phyloP scores from a whole-genome alignment of 2,113 vertebrate genomes.

The Dasypus novemcinctus region DNA sequence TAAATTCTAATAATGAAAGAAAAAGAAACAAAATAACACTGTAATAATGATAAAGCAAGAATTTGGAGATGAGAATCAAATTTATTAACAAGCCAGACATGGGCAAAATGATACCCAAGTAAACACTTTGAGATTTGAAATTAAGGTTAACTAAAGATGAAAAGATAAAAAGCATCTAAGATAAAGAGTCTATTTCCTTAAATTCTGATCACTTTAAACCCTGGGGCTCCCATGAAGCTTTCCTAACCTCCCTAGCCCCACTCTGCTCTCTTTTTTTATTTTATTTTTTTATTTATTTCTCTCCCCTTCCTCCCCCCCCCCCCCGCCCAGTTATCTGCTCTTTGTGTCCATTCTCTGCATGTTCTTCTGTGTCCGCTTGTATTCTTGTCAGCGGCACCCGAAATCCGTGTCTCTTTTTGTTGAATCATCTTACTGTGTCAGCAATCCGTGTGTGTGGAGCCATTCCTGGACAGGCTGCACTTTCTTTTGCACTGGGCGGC shows the following conservation, averaged over 20 bases:
- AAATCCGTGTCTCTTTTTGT: too few relatives aligned
- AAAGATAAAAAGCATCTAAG: constrained; percentile 39
- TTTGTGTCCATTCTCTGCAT: too few relatives aligned
- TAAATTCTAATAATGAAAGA: constrained; percentile 18
- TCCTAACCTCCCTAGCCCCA: neutral
- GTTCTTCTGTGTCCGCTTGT: too few relatives aligned
- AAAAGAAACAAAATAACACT: neutral
- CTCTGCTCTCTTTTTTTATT: neutral
- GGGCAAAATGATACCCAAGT: constrained; percentile 27
- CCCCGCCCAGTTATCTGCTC: too few relatives aligned
- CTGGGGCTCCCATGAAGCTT: neutral
- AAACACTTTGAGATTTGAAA: neutral
- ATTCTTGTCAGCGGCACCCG: too few relatives aligned
- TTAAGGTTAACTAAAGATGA: constrained; percentile 27
- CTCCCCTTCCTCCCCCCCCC: too few relatives aligned
- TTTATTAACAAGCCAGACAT: neutral
- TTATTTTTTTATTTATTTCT: too few relatives aligned
- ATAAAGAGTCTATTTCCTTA: constrained; percentile 20
- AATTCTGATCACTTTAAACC: neutral
- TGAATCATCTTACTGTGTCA: too few relatives aligned
- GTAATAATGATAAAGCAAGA: constrained; percentile 26
- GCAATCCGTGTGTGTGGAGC: too few relatives aligned
- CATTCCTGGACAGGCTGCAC: too few relatives aligned
- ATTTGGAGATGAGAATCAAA: constrained; percentile 23
- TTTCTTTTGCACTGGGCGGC: too few relatives aligned